Percentiles rank a stretch among this genome's conserved stretches.
These are phyloP conservation scores for Ceyx cyanopectus DNA, from an alignment of 2,113 vertebrate genomes.

Conservation along the genomic window DNA sequence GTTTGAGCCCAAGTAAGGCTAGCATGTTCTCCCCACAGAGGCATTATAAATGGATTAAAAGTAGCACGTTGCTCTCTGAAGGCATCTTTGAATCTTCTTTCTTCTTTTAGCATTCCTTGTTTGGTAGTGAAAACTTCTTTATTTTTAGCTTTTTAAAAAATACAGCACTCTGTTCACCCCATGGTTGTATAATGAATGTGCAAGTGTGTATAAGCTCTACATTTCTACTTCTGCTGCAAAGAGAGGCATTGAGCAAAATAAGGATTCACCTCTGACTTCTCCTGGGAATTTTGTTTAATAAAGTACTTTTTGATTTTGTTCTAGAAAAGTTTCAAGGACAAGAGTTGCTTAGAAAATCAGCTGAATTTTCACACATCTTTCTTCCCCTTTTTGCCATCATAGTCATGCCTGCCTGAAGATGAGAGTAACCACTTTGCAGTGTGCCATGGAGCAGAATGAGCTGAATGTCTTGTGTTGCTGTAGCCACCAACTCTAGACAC, in stretches of 20 bases:
- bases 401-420: background rate
- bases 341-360: background rate
- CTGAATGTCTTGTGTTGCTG: background rate
- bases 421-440: background rate
- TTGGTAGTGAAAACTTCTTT: background rate
- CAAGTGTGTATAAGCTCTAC: background rate
- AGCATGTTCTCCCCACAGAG: background rate
- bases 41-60: constrained; percentile 3
- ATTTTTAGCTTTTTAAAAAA: constrained; percentile 14
- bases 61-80: background rate
- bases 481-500: background rate
- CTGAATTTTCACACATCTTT: background rate
- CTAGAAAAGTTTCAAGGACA: background rate
- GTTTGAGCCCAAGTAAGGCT: background rate
- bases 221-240: background rate
- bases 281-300: background rate
- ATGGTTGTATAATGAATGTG: background rate
- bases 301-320: background rate
- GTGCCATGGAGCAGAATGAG: background rate
- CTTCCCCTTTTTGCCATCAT: background rate
- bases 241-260: background rate
- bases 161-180: background rate
- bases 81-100: background rate
- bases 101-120: background rate
- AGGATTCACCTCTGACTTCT: constrained; percentile 3